Evolutionary conservation across 1,140 invertebrate species (phyloP).

Genomic region (Carcinoscorpius rotundicauda): DNA sequence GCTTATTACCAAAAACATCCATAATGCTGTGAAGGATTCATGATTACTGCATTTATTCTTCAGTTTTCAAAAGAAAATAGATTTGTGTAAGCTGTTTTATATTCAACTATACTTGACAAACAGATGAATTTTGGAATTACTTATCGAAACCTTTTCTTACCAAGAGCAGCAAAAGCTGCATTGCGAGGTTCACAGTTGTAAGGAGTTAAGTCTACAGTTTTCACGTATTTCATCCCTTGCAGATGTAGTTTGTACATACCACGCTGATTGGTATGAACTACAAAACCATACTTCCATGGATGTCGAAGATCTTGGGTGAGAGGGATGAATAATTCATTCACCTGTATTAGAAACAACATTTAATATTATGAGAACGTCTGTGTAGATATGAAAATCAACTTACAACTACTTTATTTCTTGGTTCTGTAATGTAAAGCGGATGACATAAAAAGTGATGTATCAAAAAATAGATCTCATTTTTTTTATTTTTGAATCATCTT

Average conservation of each 20-base stretch:
- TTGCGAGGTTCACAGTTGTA: conserved; percentile 61
- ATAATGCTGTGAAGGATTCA: too few species aligned
- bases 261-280: conserved; percentile 57
- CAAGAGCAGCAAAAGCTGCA: conserved; percentile 57
- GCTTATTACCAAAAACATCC: too few species aligned
- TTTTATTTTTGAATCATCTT: background rate
- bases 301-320: conserved; percentile 46
- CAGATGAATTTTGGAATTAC: too few species aligned
- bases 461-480: background rate
- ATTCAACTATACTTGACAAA: too few species aligned
- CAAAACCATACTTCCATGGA: conserved; percentile 60
- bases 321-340: conserved; percentile 51
- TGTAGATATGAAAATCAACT: too few species aligned
- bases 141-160: conserved; percentile 37
- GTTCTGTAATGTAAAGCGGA: too few species aligned
- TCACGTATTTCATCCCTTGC: conserved; percentile 57
- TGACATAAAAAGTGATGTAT: background rate
- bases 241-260: conserved; percentile 64
- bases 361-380: too few species aligned
- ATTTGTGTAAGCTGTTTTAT: too few species aligned
- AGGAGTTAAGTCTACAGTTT: conserved; percentile 55
- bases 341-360: conserved; percentile 21
- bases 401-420: too few species aligned
- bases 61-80: too few species aligned
- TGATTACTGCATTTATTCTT: too few species aligned